These are phyloP conservation scores for Acleris sparsana DNA, from an alignment of 2,888 invertebrate species.

Conservation along the genomic window DNA sequence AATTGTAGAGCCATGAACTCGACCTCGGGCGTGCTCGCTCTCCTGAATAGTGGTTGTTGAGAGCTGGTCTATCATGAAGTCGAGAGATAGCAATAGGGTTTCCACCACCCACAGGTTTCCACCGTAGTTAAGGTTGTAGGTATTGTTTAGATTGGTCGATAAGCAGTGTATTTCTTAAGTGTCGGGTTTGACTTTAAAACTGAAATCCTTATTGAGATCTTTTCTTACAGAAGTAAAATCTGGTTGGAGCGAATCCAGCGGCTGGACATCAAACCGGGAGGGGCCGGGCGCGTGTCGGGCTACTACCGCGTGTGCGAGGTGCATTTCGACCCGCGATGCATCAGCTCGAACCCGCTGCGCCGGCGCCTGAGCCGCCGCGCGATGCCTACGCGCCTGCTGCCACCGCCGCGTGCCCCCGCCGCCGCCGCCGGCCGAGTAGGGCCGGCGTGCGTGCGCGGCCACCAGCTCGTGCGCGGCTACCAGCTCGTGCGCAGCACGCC, in stretches of 20 bases:
- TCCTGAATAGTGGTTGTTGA: too few relatives aligned
- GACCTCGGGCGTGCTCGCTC: too few relatives aligned
- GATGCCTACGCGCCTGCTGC: slow-evolving; percentile 11
- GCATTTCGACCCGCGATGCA: slow-evolving; percentile 12
- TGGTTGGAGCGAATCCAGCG: slow-evolving; percentile 24
- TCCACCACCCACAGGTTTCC: too few relatives aligned
- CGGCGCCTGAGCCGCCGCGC: slow-evolving; percentile 14
- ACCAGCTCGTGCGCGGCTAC: not conserved
- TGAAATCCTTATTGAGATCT: not conserved
- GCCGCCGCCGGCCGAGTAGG: not conserved
- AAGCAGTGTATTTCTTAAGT: too few relatives aligned
- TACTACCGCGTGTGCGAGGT: slow-evolving; percentile 30
- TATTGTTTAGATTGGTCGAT: too few relatives aligned
- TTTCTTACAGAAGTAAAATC: not conserved
- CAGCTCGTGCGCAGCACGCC: not conserved
- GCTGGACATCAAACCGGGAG: slow-evolving; percentile 4
- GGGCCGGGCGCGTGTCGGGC: slow-evolving; percentile 18
- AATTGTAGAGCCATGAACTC: too few relatives aligned
- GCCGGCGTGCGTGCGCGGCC: not conserved
- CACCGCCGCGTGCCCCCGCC: not conserved
- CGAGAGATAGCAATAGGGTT: too few relatives aligned
- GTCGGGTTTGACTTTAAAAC: too few relatives aligned
- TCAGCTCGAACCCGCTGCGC: slow-evolving; percentile 1
- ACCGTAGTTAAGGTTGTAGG: too few relatives aligned
- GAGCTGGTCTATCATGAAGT: too few relatives aligned